A percentile compares a stretch with the other conserved stretches of the same genome.
Conservation (phyloP, 2,113 vertebrate species). For the Oplegnathus fasciatus region DNA sequence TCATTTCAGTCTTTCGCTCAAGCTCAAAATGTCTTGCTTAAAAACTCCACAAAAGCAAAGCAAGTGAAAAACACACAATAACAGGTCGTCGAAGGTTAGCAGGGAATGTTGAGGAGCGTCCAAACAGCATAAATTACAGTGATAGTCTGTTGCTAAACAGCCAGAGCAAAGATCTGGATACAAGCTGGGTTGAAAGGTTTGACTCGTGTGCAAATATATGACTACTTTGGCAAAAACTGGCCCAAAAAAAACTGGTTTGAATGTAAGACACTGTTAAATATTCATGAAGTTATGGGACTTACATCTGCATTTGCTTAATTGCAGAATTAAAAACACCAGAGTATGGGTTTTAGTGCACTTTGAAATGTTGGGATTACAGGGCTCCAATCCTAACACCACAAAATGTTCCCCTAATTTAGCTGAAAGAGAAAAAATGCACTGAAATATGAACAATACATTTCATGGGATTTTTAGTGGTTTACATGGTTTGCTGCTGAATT, state of each 20-base stretch:
- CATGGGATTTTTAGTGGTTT: not conserved
- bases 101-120: not conserved
- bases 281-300: not conserved
- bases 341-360: no score
- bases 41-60: not conserved
- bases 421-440: no score
- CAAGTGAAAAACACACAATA: not conserved
- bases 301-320: not conserved
- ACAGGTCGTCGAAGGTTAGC: not conserved
- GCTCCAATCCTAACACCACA: no score
- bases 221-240: no score
- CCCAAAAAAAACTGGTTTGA: no score
- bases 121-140: not conserved
- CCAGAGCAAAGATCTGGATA: not conserved
- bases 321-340: no score
- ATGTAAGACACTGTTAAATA: not conserved
- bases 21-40: not conserved
- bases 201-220: not conserved
- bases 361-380: no score
- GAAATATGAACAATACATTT: no score
- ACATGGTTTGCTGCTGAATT: not conserved
- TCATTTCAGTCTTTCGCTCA: not conserved
- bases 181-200: not conserved
- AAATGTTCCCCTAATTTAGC: no score
- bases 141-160: not conserved